Conservation (phyloP, 2,113 vertebrate species). For the Psephotus haematonotus region DNA sequence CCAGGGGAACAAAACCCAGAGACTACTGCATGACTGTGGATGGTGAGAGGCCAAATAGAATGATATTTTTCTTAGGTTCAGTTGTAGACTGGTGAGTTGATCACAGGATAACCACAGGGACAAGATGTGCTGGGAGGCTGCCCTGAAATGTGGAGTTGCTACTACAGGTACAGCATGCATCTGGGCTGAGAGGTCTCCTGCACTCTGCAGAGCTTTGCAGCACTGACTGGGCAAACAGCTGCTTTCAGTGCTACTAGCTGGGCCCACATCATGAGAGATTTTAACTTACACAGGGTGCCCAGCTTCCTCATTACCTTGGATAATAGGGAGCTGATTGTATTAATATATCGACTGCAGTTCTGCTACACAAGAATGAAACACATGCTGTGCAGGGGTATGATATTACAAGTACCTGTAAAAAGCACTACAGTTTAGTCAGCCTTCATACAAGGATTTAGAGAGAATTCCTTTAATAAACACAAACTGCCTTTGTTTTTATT, state of each 20-base stretch:
- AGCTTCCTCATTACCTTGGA: not conserved
- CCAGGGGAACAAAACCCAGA: not conserved
- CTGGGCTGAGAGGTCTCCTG: not conserved
- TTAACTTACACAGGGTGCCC: not conserved
- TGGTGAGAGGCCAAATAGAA: not conserved
- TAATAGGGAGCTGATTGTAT: not conserved
- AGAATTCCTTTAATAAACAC: not conserved
- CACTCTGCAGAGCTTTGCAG: not conserved
- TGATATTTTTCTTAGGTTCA: not conserved
- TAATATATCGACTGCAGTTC: not conserved
- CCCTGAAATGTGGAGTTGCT: not conserved
- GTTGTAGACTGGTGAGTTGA: not conserved
- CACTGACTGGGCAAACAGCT: fast-evolving
- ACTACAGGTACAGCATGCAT: not conserved
- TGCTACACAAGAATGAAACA: not conserved
- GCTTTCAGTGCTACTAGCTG: not conserved
- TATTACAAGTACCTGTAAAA: not conserved
- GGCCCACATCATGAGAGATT: not conserved
- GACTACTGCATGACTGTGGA: not conserved
- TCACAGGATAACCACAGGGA: not conserved
- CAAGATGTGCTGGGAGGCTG: not conserved
- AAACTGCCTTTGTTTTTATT: not conserved
- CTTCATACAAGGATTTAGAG: not conserved
- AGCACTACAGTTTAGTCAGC: not conserved
- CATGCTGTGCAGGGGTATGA: not conserved